Evolutionary conservation across 2,113 vertebrate species (phyloP), one percentile per base, ranked within the genome.

Genomic region (Ardeotis arabs): DNA sequence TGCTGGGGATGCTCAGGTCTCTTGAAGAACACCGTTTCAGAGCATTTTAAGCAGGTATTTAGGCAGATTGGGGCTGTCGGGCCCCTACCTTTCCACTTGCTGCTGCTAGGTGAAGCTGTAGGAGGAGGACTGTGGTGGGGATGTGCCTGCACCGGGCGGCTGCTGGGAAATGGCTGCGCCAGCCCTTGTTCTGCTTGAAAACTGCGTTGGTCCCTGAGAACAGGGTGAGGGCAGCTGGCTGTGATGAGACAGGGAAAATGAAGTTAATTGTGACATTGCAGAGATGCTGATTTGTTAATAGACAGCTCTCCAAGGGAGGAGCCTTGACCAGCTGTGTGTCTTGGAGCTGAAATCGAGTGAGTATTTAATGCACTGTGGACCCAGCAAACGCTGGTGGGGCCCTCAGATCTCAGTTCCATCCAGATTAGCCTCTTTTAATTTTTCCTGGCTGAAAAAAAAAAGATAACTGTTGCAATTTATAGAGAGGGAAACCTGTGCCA

Each of bases 191-290:
- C 21, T 88, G 83, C 83, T 84, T 17, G 31, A 47, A 77, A 86
- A 53, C 47, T 31, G 45, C 74, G 56, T 39, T 7, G 12, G 2
- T 9, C 44, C 37, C 62, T 31, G 33, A 56, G n/a, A 41, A 56
- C 0, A 22, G 39, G 63, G 44, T 66, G 84, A 73, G 69, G 75
- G 89, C 94, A 89, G 78, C 74, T 86, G 77, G 53, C 60, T 49
- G 60, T n/a, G 33, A 58, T 64, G 88, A 92, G 82, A 41, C 16
- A 6, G n/a, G 68, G 75, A 74, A 85, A 91, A 95, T 66, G 53
- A 86, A 95, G 72, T 89, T 89, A 93, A 96, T 93, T 24, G 45
- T 66, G 84, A 49, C 33, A 47, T 73, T 81, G 59, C 56, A 88
- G 78, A 80, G 63, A 63, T 60, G 56, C 56, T 67, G 89, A 66